phyloP scores from a whole-genome alignment of 2,888 invertebrate genomes.

The Philereme vetulata region DNA sequence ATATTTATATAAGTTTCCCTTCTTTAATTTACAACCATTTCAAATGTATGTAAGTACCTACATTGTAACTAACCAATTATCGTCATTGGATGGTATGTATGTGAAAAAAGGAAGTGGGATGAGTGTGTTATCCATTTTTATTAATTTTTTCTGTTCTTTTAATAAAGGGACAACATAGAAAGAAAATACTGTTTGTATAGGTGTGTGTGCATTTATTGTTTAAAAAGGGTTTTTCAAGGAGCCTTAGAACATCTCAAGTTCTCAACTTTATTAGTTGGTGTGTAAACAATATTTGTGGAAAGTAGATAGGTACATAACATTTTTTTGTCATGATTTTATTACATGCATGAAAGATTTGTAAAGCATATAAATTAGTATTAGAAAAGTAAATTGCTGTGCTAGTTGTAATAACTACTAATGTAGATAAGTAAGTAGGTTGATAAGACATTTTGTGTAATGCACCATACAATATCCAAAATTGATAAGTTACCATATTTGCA shows the following conservation, averaged over 20 bases:
- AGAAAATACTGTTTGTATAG: not conserved
- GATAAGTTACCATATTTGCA: slow-evolving; percentile 23
- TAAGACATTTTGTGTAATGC: slow-evolving; percentile 33
- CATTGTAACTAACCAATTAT: not conserved
- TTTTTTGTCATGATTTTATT: not conserved
- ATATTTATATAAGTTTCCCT: slow-evolving; percentile 58
- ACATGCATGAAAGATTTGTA: slow-evolving; percentile 30
- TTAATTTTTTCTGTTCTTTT: no score
- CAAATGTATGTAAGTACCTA: slow-evolving; percentile 18
- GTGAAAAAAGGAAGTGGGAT: not conserved
- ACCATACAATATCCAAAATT: slow-evolving; percentile 24
- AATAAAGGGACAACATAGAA: not conserved
- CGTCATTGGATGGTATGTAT: not conserved
- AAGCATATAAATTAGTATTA: slow-evolving; percentile 27
- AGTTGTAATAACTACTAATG: slow-evolving; percentile 29
- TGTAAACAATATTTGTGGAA: slow-evolving; percentile 12
- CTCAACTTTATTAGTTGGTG: not conserved
- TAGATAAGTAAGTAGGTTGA: slow-evolving; percentile 24
- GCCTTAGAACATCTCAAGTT: not conserved
- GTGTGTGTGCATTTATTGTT: not conserved
- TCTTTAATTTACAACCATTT: slow-evolving; percentile 63
- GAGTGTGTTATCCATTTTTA: not conserved
- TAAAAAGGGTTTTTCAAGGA: not conserved
- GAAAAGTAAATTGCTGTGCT: slow-evolving; percentile 36
- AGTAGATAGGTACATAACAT: slow-evolving; percentile 2